Conservation (phyloP, 2,797 vertebrate genomes). For the Bufotes viridis region DNA sequence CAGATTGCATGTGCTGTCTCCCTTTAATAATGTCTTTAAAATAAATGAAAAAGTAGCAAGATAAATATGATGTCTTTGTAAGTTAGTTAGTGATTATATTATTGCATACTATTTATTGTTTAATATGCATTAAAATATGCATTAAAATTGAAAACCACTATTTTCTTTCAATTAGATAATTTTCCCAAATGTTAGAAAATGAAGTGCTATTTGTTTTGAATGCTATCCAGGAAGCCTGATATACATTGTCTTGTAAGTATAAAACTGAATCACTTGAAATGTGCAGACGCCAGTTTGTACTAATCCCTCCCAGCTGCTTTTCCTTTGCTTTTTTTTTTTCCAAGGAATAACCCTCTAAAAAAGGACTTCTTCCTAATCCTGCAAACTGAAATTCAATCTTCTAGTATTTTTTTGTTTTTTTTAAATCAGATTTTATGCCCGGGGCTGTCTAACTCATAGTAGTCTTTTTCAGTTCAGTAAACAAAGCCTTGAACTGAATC, state of each 20-base stretch:
- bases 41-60: no score
- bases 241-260: conserved; percentile 72
- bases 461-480: conserved; percentile 69
- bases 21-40: no score
- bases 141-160: not conserved
- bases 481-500: conserved; percentile 74
- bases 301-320: conserved; percentile 80
- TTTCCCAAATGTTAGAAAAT: conserved; percentile 68
- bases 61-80: not conserved
- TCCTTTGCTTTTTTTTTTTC: conserved; percentile 72
- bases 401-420: conserved; percentile 66
- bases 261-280: conserved; percentile 75
- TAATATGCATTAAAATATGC: not conserved
- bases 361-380: conserved; percentile 74
- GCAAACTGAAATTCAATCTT: conserved; percentile 77
- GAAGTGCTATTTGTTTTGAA: conserved; percentile 73
- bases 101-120: not conserved
- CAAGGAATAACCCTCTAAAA: conserved; percentile 74
- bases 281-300: conserved; percentile 73
- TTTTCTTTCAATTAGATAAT: conserved; percentile 23
- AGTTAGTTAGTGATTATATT: not conserved
- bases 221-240: conserved; percentile 71
- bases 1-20: no score
- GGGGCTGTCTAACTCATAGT: conserved; percentile 66
- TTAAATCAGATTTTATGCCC: conserved; percentile 70